Evolutionary conservation across 2,888 invertebrate species (phyloP).

Genomic region (Apamea monoglypha): DNA sequence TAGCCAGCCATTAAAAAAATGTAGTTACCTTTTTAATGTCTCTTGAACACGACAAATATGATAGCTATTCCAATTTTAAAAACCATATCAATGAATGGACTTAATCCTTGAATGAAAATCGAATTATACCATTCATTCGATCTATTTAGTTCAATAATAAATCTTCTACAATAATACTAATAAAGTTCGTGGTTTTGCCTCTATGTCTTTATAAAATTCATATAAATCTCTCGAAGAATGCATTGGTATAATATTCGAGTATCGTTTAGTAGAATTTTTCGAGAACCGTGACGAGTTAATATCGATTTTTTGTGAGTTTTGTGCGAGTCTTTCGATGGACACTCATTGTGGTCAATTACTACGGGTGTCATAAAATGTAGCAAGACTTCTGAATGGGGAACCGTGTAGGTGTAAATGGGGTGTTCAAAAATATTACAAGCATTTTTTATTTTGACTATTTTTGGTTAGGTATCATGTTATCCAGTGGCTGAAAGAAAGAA

Average conservation of each 20-base stretch:
- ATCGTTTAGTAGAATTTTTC: constrained; percentile 73
- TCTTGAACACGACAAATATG: constrained; percentile 33
- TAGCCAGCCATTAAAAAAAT: constrained; percentile 3
- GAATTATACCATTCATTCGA: constrained; percentile 60
- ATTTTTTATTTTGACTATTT: neutral
- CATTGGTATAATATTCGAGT: constrained; percentile 68
- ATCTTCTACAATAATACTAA: constrained; percentile 65
- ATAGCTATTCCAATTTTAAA: constrained; percentile 46
- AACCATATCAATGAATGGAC: constrained; percentile 49
- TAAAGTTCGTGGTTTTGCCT: constrained; percentile 67
- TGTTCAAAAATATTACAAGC: constrained; percentile 58
- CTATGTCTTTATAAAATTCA: constrained; percentile 83
- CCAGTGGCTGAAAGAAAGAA: too few species aligned
- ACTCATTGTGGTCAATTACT: constrained; percentile 84
- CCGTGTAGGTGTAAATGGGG: constrained; percentile 66
- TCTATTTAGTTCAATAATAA: constrained; percentile 63
- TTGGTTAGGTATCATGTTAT: neutral
- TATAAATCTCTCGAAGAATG: constrained; percentile 79
- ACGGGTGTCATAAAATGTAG: constrained; percentile 83
- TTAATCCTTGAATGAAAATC: constrained; percentile 58
- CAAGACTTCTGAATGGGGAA: constrained; percentile 75
- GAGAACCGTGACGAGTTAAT: constrained; percentile 83
- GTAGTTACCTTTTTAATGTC: neutral
- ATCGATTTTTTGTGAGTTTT: constrained; percentile 70
- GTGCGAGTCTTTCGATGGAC: constrained; percentile 73